These are phyloP conservation scores for Scaptomyza graminum DNA, from an alignment of 1,140 invertebrate species.

Conservation along the genomic window DNA sequence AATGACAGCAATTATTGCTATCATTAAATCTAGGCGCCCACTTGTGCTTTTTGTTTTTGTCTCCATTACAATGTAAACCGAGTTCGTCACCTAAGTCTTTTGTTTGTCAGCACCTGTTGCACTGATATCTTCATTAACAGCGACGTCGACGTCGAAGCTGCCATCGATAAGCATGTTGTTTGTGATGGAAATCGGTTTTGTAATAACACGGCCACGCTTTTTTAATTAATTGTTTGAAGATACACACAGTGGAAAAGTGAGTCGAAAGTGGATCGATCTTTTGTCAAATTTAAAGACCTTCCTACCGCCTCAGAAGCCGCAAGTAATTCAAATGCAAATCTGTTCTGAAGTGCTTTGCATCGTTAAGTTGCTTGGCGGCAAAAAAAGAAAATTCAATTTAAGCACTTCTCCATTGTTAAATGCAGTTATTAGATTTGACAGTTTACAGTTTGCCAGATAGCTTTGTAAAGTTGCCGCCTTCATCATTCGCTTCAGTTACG, in stretches of 20 bases:
- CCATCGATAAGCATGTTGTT: slow-evolving; percentile 46
- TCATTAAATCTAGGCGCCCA: slow-evolving; percentile 22
- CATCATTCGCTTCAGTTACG: neutral
- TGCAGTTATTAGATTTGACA: slow-evolving; percentile 82
- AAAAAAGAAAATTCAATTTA: slow-evolving; percentile 65
- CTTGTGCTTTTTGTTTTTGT: neutral
- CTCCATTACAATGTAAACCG: slow-evolving; percentile 31
- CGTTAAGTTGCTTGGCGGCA: slow-evolving; percentile 49
- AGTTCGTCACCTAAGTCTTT: slow-evolving; percentile 78
- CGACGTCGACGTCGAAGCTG: neutral
- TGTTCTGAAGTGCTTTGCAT: slow-evolving; percentile 63
- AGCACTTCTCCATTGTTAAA: slow-evolving; percentile 66
- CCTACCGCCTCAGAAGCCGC: slow-evolving; percentile 52
- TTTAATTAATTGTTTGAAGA: slow-evolving; percentile 64
- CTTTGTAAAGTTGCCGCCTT: slow-evolving; percentile 59
- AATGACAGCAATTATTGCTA: neutral
- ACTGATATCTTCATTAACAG: slow-evolving; percentile 69
- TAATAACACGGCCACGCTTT: slow-evolving; percentile 64
- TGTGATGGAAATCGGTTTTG: slow-evolving; percentile 67
- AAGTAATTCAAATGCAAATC: slow-evolving; percentile 71
- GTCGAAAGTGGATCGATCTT: slow-evolving; percentile 46
- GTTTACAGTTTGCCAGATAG: slow-evolving; percentile 63
- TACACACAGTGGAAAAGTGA: slow-evolving; percentile 18
- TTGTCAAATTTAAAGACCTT: slow-evolving; percentile 50
- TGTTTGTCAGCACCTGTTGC: slow-evolving; percentile 60